A percentile compares a stretch with the other conserved stretches of the same genome.
Evolutionary conservation across 2,797 vertebrate genomes (phyloP).

Genomic region (Oreochromis mossambicus): DNA sequence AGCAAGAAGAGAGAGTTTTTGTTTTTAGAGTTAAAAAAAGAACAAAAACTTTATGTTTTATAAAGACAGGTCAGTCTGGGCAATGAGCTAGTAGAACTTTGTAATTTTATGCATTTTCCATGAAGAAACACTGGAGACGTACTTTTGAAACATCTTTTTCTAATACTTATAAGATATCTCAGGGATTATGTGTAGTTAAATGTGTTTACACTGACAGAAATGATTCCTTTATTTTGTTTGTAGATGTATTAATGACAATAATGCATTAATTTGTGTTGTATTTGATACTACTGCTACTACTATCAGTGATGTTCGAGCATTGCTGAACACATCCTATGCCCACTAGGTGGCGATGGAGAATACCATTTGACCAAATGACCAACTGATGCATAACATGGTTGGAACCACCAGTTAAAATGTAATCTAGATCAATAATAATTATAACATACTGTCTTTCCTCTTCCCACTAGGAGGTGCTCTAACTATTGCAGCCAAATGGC

Average conservation of each 20-base stretch:
- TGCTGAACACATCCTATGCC: background rate
- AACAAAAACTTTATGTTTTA: background rate
- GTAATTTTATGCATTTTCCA: background rate
- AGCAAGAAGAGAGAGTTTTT: background rate
- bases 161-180: background rate
- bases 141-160: background rate
- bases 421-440: background rate
- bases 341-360: background rate
- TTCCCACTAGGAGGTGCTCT: background rate
- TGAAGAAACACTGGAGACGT: background rate
- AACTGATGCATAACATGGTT: background rate
- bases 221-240: background rate
- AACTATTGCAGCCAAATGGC: background rate
- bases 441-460: background rate
- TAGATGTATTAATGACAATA: background rate
- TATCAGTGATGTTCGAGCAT: background rate
- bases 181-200: background rate
- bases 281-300: background rate
- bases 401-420: background rate
- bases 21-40: background rate
- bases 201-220: background rate
- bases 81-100: background rate
- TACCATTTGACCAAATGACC: background rate
- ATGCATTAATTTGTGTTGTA: background rate
- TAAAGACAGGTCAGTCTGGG: background rate